phyloP scores from a whole-genome alignment of 1,140 invertebrate species.

The Stegodyphus mimosarum region DNA sequence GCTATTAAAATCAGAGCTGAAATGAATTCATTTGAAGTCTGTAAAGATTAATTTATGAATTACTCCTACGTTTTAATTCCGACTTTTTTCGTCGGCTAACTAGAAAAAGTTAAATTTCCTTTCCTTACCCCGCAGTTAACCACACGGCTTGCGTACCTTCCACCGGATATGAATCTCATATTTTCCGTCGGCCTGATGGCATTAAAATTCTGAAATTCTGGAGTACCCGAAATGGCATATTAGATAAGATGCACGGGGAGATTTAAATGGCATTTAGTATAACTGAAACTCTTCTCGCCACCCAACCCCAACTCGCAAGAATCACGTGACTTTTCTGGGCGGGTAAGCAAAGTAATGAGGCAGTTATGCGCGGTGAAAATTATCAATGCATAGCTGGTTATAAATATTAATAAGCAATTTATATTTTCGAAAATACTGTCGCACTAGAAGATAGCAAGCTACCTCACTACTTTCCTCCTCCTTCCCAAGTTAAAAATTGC shows the following conservation, averaged over 20 bases:
- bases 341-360: conserved; percentile 43
- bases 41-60: too few relatives aligned
- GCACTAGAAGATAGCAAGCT: too few relatives aligned
- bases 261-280: conserved; percentile 42
- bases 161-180: conserved; percentile 55
- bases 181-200: conserved; percentile 22
- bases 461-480: too few relatives aligned
- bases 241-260: conserved; percentile 36
- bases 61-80: conserved; percentile 25
- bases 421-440: conserved; percentile 15
- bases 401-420: conserved; percentile 58
- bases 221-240: conserved; percentile 43
- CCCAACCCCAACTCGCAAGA: neutral
- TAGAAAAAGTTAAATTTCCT: conserved; percentile 32
- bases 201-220: conserved; percentile 46
- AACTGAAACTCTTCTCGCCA: conserved; percentile 30
- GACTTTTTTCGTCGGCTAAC: conserved; percentile 1
- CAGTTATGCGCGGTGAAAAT: conserved; percentile 41
- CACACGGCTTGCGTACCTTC: neutral
- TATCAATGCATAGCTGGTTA: conserved; percentile 44
- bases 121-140: neutral
- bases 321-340: conserved; percentile 29
- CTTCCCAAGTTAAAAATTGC: neutral
- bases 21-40: too few relatives aligned
- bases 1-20: too few relatives aligned